Percentiles rank a stretch among this genome's conserved stretches.
Evolutionary conservation across 2,797 vertebrate genomes (phyloP).

Genomic region (Apogon hyalosoma): DNA sequence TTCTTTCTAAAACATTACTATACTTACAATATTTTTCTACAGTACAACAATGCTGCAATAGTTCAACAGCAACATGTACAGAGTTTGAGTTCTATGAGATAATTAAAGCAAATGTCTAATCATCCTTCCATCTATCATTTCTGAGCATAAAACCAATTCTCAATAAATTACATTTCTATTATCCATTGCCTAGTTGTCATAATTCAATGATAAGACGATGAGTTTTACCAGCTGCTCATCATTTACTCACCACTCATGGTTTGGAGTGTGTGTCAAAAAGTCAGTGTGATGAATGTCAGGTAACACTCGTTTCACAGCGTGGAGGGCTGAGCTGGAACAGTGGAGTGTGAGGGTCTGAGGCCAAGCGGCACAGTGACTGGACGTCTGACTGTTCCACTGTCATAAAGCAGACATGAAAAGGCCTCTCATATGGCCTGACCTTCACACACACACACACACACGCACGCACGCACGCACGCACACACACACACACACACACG

Average conservation of each 20-base stretch:
- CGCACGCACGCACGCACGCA: constrained; percentile 21
- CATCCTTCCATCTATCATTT: too few species aligned
- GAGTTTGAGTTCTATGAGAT: too few species aligned
- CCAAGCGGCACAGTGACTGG: constrained; percentile 38
- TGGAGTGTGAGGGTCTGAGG: constrained; percentile 34
- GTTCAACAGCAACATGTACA: too few species aligned
- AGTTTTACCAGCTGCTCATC: not conserved
- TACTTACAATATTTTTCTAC: not conserved
- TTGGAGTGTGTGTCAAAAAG: constrained; percentile 32
- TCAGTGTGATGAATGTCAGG: constrained; percentile 27
- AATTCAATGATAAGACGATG: not conserved
- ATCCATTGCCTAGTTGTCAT: too few species aligned
- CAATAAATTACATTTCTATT: too few species aligned
- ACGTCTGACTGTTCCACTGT: constrained; percentile 42
- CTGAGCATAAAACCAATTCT: too few species aligned
- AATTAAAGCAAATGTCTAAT: too few species aligned
- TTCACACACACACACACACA: constrained; percentile 58
- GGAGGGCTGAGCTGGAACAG: constrained; percentile 11
- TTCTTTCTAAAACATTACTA: not conserved
- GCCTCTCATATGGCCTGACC: constrained; percentile 74
- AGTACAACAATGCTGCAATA: not conserved
- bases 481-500: constrained; percentile 12
- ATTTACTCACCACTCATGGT: constrained; percentile 83
- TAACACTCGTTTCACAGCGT: constrained; percentile 14
- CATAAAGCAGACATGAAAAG: constrained; percentile 78